Base-by-base conservation (phyloP, 2,888 invertebrate genomes). In the Cantharis rufa region DNA sequence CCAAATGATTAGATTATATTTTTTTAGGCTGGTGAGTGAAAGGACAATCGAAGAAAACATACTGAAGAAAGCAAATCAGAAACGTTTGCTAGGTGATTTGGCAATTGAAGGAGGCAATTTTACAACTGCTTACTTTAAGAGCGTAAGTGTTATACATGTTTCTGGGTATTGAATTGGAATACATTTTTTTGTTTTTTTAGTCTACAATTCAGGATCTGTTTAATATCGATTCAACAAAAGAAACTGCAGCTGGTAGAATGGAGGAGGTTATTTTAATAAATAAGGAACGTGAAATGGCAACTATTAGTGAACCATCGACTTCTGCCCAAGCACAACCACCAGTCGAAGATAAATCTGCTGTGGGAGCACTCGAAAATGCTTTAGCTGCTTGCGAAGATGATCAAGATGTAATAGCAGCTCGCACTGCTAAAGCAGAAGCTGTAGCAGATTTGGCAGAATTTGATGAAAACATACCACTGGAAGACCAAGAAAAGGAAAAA, bases 71-170 rank as follows among this genome's bases (percentile, higher is more conserved):
- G 99, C 99, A 3, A 97, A 96, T 88, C 98, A 99, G 89, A 99
- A 99, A 89, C 92, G 98, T 80, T 90, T 97, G 87, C 92, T 99
- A 27, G 98, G 98, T 71, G 97, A 98, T 89, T 92, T 99, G 86
- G 98, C 99, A 69, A 99, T 99, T 86, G 99, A 99, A 89, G 98
- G 96, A 82, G 99, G 99, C 10, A 98, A 98, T 89, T 99, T 99
- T 88, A 99, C 98, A 27, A 98, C 99, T 13, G 96, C 97, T 0
- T 98, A 95, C 89, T 97, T 99, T 89, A 96, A 97, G 86, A 93
- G 93, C 87, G 94, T 94, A 89, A 89, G 90, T 89, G 15, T 16
- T 63, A 10, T 7, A 13, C 63, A 63, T 76, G 21, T 75, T 28
- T 16, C 5, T 48, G 18, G 10, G 11, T 74, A 28, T 71, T 7